Base-by-base conservation (phyloP, 2,113 vertebrate species). In the Chitala chitala region DNA sequence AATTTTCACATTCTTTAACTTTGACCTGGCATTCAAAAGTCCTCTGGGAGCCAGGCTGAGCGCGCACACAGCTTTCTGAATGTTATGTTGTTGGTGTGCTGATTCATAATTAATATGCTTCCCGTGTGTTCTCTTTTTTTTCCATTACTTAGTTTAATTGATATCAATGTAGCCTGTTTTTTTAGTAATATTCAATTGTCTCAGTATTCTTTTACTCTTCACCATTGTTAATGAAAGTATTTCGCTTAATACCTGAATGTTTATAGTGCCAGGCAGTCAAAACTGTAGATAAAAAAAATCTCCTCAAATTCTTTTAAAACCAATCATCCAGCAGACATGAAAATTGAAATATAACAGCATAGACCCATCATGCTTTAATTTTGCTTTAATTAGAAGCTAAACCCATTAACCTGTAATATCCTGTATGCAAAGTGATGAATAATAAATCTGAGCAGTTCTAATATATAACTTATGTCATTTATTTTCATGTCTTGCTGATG, bases 61-160 rank as follows among this genome's bases (percentile, higher is more conserved):
- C 56, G 58, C 59, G 69, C 76, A 58, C 58, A 63, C 80, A 81
- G 75, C 66, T 72, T 78, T 85, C 80, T 70, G 38, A 75, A 78
- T 76, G 61, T 75, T 84, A 76, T 77, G 77, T 77, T 83, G 63
- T 78, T 82, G 83, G 87, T 82, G 80, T 82, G 76, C 74, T 75
- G 80, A 86, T 87, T 79, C 56, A 80, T 86, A 81, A 87, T 85
- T 87, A 84, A 85, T 83, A 64, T 86, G 80, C 75, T 44, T 75
- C 20, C 38, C 46, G 81, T 87, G 85, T 64, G 74, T 78, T 89
- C 84, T n/a, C n/a, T 80, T 79, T 75, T 78, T 80, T 82, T 63
- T 80, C 78, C 64, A 71, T 71, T 76, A 24, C 26, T 40, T 54
- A 75, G 73, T 85, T 86, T 86, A 81, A 88, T 86, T 85, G 79